Percentiles rank a stretch among this genome's conserved stretches.
phyloP scores from a whole-genome alignment of 2,113 vertebrate genomes.

The Spea multiplicata region DNA sequence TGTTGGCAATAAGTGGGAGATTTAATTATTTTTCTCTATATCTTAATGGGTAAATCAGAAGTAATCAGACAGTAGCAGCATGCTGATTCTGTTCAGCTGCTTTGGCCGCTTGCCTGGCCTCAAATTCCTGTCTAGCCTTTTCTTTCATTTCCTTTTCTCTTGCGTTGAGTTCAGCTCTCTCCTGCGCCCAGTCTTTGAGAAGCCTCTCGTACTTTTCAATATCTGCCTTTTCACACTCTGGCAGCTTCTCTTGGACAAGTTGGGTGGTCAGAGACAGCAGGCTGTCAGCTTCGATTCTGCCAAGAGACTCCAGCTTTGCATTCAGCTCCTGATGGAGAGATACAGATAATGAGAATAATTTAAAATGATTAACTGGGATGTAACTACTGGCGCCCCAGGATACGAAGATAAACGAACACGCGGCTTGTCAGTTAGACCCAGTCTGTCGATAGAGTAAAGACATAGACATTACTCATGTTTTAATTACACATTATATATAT shows the following conservation, averaged over 20 bases:
- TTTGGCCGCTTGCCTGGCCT: constrained; percentile 58
- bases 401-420: neutral
- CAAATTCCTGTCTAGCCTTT: constrained; percentile 66
- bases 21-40: neutral
- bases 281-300: constrained; percentile 71
- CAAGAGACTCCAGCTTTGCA: constrained; percentile 70
- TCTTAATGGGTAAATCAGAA: neutral
- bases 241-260: constrained; percentile 71
- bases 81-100: neutral
- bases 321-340: constrained; percentile 69
- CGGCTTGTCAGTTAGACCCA: neutral
- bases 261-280: constrained; percentile 69
- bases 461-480: too few species aligned
- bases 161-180: constrained; percentile 63
- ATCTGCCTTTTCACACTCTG: constrained; percentile 72
- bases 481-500: too few species aligned
- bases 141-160: constrained; percentile 75
- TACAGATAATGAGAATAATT: neutral
- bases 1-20: too few species aligned
- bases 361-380: constrained; percentile 32
- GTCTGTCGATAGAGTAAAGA: neutral
- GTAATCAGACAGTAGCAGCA: neutral
- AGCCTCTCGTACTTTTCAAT: constrained; percentile 66
- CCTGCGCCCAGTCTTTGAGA: constrained; percentile 75
- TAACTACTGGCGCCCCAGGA: neutral